A percentile compares a stretch with the other conserved stretches of the same genome.
These are phyloP conservation scores for Sebastes miniatus DNA, from an alignment of 2,797 vertebrate species.

Conservation along the genomic window DNA sequence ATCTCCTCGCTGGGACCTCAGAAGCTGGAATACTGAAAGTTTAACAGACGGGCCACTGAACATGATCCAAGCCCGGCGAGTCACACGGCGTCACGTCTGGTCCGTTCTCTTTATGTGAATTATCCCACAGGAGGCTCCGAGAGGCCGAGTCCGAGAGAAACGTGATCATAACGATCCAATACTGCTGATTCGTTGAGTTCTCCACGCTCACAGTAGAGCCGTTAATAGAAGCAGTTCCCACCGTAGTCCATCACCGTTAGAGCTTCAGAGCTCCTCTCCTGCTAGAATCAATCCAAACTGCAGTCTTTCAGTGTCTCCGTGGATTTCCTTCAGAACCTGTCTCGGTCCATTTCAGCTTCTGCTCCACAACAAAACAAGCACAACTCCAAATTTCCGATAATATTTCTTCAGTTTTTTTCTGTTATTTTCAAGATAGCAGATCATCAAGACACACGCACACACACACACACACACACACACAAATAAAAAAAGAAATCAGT, in stretches of 20 bases:
- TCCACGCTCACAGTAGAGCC: neutral
- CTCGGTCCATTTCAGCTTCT: slow-evolving; percentile 20
- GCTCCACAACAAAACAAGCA: slow-evolving; percentile 61
- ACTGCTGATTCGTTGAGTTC: neutral
- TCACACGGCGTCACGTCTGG: slow-evolving; percentile 18
- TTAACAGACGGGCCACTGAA: slow-evolving; percentile 1
- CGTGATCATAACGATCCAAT: neutral
- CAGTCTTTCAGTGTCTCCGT: neutral
- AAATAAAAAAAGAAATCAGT: slow-evolving; percentile 31
- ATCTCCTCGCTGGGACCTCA: neutral
- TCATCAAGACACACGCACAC: slow-evolving; percentile 70
- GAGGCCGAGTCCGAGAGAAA: neutral
- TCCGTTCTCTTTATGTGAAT: neutral
- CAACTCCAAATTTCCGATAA: slow-evolving; percentile 45
- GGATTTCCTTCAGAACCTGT: neutral
- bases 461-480: slow-evolving; percentile 67
- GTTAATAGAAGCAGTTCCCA: neutral
- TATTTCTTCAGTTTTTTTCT: slow-evolving; percentile 57
- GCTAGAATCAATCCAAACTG: neutral
- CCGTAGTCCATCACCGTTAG: neutral
- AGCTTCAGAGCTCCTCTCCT: neutral
- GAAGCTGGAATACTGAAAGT: slow-evolving; percentile 9
- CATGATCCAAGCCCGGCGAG: neutral
- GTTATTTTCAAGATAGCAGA: slow-evolving; percentile 68
- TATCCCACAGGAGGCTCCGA: neutral